A percentile compares a stretch with the other conserved stretches of the same genome.
Evolutionary conservation across 2,888 invertebrate species (phyloP).

Genomic region (Tanypteryx hageni): DNA sequence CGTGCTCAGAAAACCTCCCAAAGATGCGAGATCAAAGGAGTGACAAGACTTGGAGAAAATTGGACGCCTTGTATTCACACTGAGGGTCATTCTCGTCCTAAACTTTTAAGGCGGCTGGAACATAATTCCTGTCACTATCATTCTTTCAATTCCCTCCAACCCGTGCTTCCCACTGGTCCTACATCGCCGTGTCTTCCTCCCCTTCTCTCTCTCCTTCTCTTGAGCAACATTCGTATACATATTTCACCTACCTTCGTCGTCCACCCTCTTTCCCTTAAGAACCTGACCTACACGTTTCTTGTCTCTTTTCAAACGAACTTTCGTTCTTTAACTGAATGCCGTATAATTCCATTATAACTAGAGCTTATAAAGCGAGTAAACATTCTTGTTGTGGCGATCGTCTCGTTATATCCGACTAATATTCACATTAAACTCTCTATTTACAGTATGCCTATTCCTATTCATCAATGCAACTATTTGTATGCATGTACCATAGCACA

Average conservation of each 20-base stretch:
- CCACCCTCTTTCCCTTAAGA: background rate
- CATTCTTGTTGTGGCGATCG: too few relatives aligned
- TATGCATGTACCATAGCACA: too few relatives aligned
- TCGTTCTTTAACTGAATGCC: too few relatives aligned
- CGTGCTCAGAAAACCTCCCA: background rate
- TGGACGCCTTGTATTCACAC: background rate
- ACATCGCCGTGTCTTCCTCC: background rate
- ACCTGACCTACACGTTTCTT: too few relatives aligned
- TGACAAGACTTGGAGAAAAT: constrained; percentile 12
- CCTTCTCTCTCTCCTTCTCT: background rate
- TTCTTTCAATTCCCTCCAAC: background rate
- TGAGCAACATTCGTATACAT: background rate
- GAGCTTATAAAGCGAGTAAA: too few relatives aligned
- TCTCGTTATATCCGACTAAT: too few relatives aligned
- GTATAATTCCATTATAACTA: too few relatives aligned
- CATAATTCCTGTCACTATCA: background rate
- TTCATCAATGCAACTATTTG: too few relatives aligned
- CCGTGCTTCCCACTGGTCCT: background rate
- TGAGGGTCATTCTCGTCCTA: background rate
- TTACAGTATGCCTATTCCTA: too few relatives aligned
- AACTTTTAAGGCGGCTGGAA: background rate
- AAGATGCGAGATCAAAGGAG: background rate
- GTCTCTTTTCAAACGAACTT: too few relatives aligned
- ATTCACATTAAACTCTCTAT: too few relatives aligned
- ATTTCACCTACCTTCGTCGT: background rate